phyloP scores from a whole-genome alignment of 2,113 vertebrate genomes.

The Cebidichthys violaceus region DNA sequence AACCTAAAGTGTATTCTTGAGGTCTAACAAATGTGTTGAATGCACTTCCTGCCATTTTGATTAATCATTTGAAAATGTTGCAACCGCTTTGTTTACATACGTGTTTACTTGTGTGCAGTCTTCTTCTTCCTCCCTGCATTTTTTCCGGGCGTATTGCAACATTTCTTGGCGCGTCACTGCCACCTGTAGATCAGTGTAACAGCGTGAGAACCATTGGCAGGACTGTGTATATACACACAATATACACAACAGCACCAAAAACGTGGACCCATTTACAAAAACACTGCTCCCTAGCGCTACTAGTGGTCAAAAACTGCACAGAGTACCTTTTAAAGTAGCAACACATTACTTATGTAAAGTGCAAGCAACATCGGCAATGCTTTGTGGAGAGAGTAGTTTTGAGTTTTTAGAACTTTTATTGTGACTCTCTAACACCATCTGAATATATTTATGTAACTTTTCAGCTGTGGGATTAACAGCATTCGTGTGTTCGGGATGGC shows the following conservation, averaged over 20 bases:
- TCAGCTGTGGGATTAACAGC: not conserved
- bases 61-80: not conserved
- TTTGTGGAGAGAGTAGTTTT: not conserved
- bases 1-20: not conserved
- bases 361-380: not conserved
- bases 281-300: not conserved
- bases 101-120: not conserved
- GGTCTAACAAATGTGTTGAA: not conserved
- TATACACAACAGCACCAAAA: not conserved
- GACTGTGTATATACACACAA: not conserved
- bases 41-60: constrained; percentile 5
- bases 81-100: not conserved
- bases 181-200: not conserved
- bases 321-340: constrained; percentile 4
- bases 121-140: constrained; percentile 4
- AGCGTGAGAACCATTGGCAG: not conserved
- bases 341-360: not conserved
- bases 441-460: not conserved
- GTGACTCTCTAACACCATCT: not conserved
- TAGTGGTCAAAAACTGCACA: not conserved
- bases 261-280: not conserved
- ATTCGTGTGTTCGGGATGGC: not conserved
- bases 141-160: not conserved
- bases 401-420: constrained; percentile 4
- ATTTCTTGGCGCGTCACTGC: not conserved